Evolutionary conservation across 2,113 vertebrate genomes (phyloP).

Genomic region (Boleophthalmus pectinirostris): DNA sequence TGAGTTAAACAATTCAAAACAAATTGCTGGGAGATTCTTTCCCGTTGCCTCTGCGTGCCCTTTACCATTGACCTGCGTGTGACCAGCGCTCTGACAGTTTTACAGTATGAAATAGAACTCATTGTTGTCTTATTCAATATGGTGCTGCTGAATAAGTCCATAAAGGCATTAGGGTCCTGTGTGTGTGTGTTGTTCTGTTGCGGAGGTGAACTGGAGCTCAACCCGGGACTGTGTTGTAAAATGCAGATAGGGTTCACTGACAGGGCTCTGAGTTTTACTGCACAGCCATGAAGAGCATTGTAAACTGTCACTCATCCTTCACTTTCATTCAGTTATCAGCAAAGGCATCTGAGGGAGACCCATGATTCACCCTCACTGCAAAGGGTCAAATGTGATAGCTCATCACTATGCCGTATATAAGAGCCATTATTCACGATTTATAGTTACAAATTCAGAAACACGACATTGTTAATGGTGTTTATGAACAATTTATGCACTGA

Average conservation of each 20-base stretch:
- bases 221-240: constrained; percentile 72
- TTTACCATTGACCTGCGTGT: constrained; percentile 67
- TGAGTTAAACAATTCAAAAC: background rate
- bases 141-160: constrained; percentile 66
- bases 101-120: constrained; percentile 72
- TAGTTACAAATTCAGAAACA: background rate
- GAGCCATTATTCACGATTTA: too few species aligned
- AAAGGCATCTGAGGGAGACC: constrained; percentile 14
- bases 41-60: constrained; percentile 39
- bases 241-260: constrained; percentile 78
- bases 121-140: constrained; percentile 66
- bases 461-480: background rate
- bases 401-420: background rate
- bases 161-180: constrained; percentile 66
- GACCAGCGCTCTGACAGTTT: constrained; percentile 68
- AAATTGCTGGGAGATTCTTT: background rate
- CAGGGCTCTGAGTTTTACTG: constrained; percentile 70
- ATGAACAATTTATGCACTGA: background rate
- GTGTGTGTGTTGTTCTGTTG: constrained; percentile 51
- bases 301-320: constrained; percentile 67
- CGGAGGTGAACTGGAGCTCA: constrained; percentile 69
- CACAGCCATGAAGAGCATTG: constrained; percentile 67
- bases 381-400: background rate
- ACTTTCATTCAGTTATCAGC: constrained; percentile 51
- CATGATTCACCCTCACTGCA: constrained; percentile 14